Evolutionary conservation across 2,888 invertebrate species (phyloP).

Genomic region (Stomorhina lunata): DNA sequence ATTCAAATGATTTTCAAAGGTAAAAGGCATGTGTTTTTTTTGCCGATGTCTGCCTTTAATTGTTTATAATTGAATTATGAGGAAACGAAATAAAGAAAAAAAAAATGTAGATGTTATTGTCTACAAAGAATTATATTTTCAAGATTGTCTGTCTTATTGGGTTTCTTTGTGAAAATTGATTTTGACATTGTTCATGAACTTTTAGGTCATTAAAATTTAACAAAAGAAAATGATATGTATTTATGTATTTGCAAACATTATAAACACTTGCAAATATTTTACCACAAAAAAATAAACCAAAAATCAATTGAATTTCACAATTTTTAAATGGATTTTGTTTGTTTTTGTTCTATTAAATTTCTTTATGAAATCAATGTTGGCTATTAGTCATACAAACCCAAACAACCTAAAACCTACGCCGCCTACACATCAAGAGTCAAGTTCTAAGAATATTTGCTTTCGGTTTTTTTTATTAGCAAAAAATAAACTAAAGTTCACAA

Average conservation of each 20-base stretch:
- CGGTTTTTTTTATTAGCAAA: not conserved
- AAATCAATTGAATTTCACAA: conserved; percentile 26
- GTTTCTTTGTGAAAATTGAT: not conserved
- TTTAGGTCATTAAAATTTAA: not conserved
- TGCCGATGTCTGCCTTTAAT: not conserved
- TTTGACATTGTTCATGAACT: conserved; percentile 32
- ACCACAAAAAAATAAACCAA: too few species aligned
- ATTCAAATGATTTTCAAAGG: too few species aligned
- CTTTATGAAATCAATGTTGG: conserved; percentile 9
- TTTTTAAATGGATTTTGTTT: not conserved
- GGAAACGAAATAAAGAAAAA: not conserved
- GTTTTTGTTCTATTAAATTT: not conserved
- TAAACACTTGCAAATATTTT: not conserved
- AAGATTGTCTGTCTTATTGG: not conserved
- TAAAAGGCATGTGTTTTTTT: not conserved
- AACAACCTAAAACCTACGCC: not conserved
- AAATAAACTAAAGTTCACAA: not conserved
- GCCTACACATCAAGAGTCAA: conserved; percentile 12
- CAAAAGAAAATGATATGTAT: not conserved
- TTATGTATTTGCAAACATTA: not conserved
- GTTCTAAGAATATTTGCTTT: not conserved
- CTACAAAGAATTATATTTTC: not conserved
- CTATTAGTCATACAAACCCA: conserved; percentile 23
- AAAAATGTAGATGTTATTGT: not conserved
- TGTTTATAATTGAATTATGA: conserved; percentile 50